Evolutionary conservation across 2,888 invertebrate genomes (phyloP).

Genomic region (Myathropa florea): DNA sequence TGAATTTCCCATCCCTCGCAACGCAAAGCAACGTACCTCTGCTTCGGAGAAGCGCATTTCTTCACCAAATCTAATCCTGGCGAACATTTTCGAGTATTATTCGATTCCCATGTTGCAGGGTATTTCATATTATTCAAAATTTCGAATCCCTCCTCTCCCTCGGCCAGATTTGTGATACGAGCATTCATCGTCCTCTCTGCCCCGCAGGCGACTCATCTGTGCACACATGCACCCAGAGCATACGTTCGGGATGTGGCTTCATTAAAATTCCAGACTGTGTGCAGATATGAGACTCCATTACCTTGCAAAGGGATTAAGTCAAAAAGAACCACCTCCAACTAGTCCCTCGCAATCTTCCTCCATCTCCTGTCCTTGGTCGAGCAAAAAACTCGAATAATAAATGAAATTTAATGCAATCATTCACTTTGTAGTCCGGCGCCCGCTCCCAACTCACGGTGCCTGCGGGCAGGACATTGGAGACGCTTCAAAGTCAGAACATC

Average conservation of each 20-base stretch:
- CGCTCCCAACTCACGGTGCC: neutral
- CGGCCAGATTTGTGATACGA: no score
- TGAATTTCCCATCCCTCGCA: neutral
- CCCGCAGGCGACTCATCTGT: neutral
- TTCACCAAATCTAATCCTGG: neutral
- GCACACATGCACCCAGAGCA: neutral
- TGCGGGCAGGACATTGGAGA: neutral
- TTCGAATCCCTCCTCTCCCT: no score
- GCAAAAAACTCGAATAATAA: conserved; percentile 38
- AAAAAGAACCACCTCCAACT: neutral
- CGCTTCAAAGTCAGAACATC: neutral
- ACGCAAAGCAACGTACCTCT: no score
- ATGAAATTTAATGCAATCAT: conserved; percentile 53
- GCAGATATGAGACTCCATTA: conserved; percentile 43
- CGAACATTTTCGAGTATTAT: neutral
- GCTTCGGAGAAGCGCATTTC: neutral
- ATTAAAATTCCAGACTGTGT: conserved; percentile 51
- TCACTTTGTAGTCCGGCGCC: neutral
- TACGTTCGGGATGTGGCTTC: conserved; percentile 5
- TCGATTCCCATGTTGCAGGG: neutral
- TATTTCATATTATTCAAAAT: neutral
- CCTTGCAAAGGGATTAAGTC: conserved; percentile 27
- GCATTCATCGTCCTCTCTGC: neutral
- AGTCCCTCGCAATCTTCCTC: neutral
- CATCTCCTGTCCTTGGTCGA: neutral